Evolutionary conservation across 2,888 invertebrate species (phyloP).

Genomic region (Gerosis bhagava): DNA sequence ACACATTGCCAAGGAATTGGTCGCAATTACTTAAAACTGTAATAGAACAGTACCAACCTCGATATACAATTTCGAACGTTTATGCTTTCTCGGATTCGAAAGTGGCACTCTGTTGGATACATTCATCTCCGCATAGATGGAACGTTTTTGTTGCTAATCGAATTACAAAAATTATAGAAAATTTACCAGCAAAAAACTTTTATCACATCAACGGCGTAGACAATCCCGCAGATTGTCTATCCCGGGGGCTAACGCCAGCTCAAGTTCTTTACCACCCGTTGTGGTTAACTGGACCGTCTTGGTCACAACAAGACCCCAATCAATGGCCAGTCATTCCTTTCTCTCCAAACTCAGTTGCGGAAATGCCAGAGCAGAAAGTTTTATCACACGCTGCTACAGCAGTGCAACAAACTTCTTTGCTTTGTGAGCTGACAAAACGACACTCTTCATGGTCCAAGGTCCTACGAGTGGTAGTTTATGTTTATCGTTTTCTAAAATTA

Average conservation of each 20-base stretch:
- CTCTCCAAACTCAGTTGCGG: neutral
- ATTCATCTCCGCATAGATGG: conserved; percentile 10
- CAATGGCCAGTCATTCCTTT: conserved; percentile 4
- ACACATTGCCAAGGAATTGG: too few relatives aligned
- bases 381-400: neutral
- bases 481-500: conserved; percentile 9
- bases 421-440: neutral
- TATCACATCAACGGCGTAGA: neutral
- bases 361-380: conserved; percentile 2
- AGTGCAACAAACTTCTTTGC: neutral
- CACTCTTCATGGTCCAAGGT: conserved; percentile 9
- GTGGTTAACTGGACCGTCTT: conserved; percentile 1
- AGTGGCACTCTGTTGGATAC: too few relatives aligned
- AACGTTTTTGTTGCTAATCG: conserved; percentile 4
- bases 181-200: neutral
- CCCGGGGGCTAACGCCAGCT: conserved; percentile 7
- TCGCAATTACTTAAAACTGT: too few relatives aligned
- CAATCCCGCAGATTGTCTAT: conserved; percentile 7
- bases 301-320: neutral
- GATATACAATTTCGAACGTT: too few relatives aligned
- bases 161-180: conserved; percentile 8
- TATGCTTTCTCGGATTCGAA: too few relatives aligned
- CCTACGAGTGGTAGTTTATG: conserved; percentile 5
- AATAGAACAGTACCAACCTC: too few relatives aligned
- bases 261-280: conserved; percentile 11